A percentile compares a stretch with the other conserved stretches of the same genome.
phyloP scores from a whole-genome alignment of 2,888 invertebrate species.

The Plagodis dolabraria region DNA sequence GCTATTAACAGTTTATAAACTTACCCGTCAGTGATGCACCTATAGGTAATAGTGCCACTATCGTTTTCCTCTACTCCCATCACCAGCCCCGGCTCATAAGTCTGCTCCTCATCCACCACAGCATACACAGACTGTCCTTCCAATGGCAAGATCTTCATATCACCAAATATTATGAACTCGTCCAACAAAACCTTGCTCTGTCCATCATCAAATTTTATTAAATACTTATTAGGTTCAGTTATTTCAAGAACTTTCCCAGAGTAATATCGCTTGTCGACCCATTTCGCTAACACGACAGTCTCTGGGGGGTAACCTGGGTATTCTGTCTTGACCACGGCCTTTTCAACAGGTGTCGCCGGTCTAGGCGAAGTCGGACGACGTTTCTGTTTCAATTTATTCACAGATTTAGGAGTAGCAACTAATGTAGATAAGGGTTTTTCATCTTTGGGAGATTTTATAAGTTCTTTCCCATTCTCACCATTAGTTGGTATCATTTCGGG shows the following conservation, averaged over 20 bases:
- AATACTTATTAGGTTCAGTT: constrained; percentile 84
- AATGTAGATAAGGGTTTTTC: constrained; percentile 67
- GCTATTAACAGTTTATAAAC: constrained; percentile 32
- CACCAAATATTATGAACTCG: constrained; percentile 86
- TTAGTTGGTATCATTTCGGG: constrained; percentile 79
- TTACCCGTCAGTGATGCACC: constrained; percentile 79
- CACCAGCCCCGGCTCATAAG: constrained; percentile 82
- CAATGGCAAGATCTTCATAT: constrained; percentile 76
- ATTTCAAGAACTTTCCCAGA: constrained; percentile 86
- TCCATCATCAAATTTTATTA: constrained; percentile 87
- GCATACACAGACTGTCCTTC: constrained; percentile 84
- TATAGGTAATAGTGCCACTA: constrained; percentile 74
- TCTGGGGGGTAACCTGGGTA: constrained; percentile 71
- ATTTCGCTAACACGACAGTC: constrained; percentile 86
- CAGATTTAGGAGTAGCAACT: constrained; percentile 74
- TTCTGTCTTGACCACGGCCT: constrained; percentile 60
- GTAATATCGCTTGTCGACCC: constrained; percentile 88
- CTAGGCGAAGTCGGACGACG: constrained; percentile 72
- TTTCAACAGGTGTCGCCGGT: constrained; percentile 76
- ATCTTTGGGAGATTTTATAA: constrained; percentile 68
- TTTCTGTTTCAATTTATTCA: constrained; percentile 73
- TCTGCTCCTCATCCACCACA: constrained; percentile 80
- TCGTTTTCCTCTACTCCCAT: constrained; percentile 74
- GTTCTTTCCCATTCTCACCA: constrained; percentile 62
- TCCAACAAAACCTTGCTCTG: constrained; percentile 84